These are phyloP conservation scores for Casuarius casuarius DNA, from an alignment of 2,113 vertebrate genomes.

Conservation along the genomic window DNA sequence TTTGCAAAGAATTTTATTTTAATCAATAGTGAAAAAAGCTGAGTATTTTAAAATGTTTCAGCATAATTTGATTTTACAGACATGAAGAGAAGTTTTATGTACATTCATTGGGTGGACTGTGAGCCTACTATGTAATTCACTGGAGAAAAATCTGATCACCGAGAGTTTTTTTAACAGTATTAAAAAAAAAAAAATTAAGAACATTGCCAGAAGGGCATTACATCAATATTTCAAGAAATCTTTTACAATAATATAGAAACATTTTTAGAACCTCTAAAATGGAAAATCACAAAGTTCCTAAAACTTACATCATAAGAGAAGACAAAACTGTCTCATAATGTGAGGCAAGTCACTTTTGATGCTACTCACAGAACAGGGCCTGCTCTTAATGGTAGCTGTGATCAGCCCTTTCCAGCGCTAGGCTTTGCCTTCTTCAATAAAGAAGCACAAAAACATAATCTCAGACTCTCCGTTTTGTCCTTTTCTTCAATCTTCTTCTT, in stretches of 20 bases:
- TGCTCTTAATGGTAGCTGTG: not conserved
- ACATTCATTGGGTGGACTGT: conserved; percentile 9
- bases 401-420: not conserved
- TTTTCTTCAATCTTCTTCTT: not conserved
- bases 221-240: conserved; percentile 54
- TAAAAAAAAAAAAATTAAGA: not conserved
- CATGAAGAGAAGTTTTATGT: not conserved
- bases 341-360: not conserved
- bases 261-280: not conserved
- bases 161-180: not conserved
- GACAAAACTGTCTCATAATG: not conserved
- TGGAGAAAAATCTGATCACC: conserved; percentile 7
- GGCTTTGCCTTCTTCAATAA: not conserved
- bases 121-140: not conserved
- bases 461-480: not conserved
- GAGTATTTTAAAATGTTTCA: not conserved
- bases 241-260: not conserved
- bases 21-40: not conserved
- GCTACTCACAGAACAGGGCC: rapidly evolving
- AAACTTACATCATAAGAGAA: not conserved
- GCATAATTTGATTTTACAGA: not conserved
- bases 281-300: conserved; percentile 15
- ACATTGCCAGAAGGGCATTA: not conserved
- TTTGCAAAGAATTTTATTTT: conserved; percentile 20
- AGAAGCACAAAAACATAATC: not conserved